phyloP scores from a whole-genome alignment of 37 sponge, comb jelly and placozoan genomes.

The Eunapius fragilis region DNA sequence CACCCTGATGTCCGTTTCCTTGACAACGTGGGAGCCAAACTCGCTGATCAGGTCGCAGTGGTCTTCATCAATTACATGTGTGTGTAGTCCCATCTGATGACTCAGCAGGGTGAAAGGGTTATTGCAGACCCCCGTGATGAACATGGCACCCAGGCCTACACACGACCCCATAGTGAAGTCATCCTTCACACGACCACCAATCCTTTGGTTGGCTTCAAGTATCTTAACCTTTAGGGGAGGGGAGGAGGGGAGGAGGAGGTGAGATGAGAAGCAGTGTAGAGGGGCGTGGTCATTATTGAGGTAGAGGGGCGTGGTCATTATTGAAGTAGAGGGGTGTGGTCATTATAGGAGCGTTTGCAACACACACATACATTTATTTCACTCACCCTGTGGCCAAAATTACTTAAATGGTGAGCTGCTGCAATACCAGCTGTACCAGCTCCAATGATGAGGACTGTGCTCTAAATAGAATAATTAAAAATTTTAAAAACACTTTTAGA shows the following conservation, averaged over 20 bases:
- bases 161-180: constrained; percentile 64
- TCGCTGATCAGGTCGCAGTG: constrained; percentile 78
- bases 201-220: constrained; percentile 64
- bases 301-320: too few species aligned
- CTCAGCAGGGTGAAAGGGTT: constrained; percentile 81
- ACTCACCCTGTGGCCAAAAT: constrained; percentile 75
- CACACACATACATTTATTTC: too few species aligned
- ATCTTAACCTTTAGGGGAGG: constrained; percentile 71
- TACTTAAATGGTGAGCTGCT: constrained; percentile 76
- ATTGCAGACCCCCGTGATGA: constrained; percentile 82
- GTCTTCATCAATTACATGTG: constrained; percentile 63
- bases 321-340: too few species aligned
- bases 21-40: constrained; percentile 30
- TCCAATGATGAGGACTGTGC: constrained; percentile 63
- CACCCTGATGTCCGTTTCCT: constrained; percentile 50
- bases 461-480: not conserved
- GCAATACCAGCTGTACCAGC: constrained; percentile 83
- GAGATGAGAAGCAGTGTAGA: not conserved
- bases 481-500: too few species aligned
- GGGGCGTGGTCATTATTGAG: too few species aligned
- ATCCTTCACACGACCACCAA: constrained; percentile 83
- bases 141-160: constrained; percentile 83
- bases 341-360: too few species aligned
- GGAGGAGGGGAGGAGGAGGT: not conserved
- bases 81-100: constrained; percentile 59